Conservation (phyloP, 2,888 invertebrate species). For the Hirtodrosophila histrioides region DNA sequence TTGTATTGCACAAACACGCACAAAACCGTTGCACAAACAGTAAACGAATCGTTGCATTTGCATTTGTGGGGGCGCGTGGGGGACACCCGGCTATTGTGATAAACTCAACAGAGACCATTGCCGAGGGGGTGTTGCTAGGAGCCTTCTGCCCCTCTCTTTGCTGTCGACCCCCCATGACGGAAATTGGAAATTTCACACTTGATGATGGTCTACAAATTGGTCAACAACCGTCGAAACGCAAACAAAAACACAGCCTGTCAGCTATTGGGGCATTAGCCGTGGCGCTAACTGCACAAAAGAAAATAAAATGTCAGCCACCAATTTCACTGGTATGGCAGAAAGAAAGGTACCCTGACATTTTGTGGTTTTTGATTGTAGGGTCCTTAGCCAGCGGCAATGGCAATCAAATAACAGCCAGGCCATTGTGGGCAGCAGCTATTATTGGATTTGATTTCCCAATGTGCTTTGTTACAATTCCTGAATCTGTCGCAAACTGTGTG, state of each 20-base stretch:
- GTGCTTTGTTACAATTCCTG: conserved; percentile 43
- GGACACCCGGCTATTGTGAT: conserved; percentile 10
- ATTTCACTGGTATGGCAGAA: conserved; percentile 9
- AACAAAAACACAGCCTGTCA: conserved; percentile 61
- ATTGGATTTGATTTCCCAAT: conserved; percentile 65
- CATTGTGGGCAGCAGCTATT: conserved; percentile 35
- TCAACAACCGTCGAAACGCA: conserved; percentile 65
- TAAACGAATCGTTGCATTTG: conserved; percentile 46
- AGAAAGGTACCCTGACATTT: conserved; percentile 67
- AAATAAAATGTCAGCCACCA: conserved; percentile 60
- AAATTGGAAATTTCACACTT: conserved; percentile 85
- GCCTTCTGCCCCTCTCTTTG: not conserved
- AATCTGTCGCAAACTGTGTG: conserved; percentile 34
- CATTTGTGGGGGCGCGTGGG: conserved; percentile 28
- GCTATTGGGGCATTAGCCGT: conserved; percentile 63
- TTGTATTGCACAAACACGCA: conserved; percentile 50
- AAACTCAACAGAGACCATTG: conserved; percentile 7
- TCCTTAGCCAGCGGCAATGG: conserved; percentile 48
- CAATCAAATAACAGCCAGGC: conserved; percentile 54
- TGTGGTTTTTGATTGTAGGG: conserved; percentile 63
- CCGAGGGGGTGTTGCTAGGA: not conserved
- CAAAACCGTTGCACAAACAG: conserved; percentile 48
- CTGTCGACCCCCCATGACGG: conserved; percentile 34
- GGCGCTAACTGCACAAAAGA: conserved; percentile 66
- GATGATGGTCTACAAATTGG: conserved; percentile 79